Evolutionary conservation across 2,888 invertebrate species (phyloP).

Genomic region (Conomelus anceps): DNA sequence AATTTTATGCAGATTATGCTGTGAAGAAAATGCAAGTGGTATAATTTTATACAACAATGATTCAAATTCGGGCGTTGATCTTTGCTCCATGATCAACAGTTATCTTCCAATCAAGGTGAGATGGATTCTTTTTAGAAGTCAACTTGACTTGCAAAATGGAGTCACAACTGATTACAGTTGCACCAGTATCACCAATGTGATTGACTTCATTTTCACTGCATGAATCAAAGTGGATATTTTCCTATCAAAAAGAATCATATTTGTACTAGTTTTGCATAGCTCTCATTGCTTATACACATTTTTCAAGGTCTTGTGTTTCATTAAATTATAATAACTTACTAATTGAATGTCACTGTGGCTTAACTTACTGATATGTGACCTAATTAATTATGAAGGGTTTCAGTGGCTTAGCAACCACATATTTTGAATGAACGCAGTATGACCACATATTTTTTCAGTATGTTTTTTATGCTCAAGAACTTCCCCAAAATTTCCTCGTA

Average conservation of each 20-base stretch:
- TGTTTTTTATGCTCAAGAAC: no score
- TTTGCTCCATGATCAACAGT: slow-evolving; percentile 59
- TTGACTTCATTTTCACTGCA: background rate
- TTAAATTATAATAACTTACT: background rate
- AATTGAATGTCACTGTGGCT: no score
- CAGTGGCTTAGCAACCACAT: no score
- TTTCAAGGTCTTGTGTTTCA: background rate
- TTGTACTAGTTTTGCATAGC: background rate
- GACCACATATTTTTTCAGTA: no score
- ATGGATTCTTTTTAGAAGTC: slow-evolving; percentile 28
- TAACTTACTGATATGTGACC: no score
- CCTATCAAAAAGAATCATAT: background rate
- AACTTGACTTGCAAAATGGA: slow-evolving; percentile 47
- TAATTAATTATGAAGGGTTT: no score
- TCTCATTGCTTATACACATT: background rate
- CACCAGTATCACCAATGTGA: no score
- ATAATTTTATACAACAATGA: slow-evolving; percentile 52
- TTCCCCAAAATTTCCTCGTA: no score
- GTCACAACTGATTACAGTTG: slow-evolving; percentile 37
- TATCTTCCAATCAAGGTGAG: slow-evolving; percentile 69
- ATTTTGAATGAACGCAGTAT: no score
- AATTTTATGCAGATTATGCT: slow-evolving; percentile 68
- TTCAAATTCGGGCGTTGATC: slow-evolving; percentile 51
- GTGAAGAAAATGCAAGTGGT: slow-evolving; percentile 62
- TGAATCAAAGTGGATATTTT: background rate